Evolutionary conservation across 2,888 invertebrate species (phyloP).

Genomic region (Lottia gigantea): DNA sequence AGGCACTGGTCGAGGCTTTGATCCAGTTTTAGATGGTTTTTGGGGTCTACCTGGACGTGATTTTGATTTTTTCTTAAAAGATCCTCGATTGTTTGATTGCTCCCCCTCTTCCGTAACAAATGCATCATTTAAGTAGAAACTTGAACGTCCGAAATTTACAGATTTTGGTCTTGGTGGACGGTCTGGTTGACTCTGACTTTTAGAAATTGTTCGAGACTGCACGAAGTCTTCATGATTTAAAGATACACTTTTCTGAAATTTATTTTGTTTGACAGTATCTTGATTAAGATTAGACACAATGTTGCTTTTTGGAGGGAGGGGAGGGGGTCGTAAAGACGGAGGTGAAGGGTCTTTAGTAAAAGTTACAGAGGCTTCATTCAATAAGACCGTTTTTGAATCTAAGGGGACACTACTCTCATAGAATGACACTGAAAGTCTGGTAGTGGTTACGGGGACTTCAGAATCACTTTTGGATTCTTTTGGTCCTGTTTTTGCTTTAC

Average conservation of each 20-base stretch:
- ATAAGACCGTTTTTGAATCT: neutral
- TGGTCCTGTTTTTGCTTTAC: constrained; percentile 32
- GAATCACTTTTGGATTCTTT: constrained; percentile 20
- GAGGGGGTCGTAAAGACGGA: constrained; percentile 8
- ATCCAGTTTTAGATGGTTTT: neutral
- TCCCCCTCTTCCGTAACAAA: constrained; percentile 1
- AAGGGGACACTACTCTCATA: neutral
- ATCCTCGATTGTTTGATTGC: neutral
- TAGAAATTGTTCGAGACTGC: neutral
- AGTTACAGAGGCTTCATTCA: neutral
- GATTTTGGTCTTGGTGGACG: neutral
- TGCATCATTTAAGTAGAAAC: constrained; percentile 14
- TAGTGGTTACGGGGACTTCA: neutral
- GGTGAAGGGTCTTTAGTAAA: constrained; percentile 25
- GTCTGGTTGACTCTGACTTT: neutral
- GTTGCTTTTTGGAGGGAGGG: neutral
- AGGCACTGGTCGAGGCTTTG: constrained; percentile 13
- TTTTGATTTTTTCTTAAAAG: neutral
- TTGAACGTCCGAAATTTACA: neutral
- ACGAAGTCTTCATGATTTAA: neutral
- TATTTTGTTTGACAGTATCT: constrained; percentile 17
- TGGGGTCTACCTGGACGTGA: neutral
- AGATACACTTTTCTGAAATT: constrained; percentile 12
- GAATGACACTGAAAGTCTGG: constrained; percentile 7
- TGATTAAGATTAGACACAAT: neutral